Base-by-base conservation (phyloP, 2,888 invertebrate species). In the Enoplolaimus lenunculus region DNA sequence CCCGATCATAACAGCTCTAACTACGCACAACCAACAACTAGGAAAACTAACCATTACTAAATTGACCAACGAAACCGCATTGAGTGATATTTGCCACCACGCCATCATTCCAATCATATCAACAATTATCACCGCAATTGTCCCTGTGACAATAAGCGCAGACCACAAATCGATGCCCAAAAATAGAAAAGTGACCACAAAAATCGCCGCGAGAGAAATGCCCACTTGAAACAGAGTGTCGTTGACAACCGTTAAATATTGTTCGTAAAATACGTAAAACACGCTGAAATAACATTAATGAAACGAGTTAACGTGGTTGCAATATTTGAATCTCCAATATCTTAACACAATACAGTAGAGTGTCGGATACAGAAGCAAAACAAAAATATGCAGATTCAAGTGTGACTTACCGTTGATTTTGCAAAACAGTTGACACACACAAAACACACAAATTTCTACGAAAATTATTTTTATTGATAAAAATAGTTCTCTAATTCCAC, bases 41-140 rank as follows among this genome's bases (percentile, higher is more conserved):
- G n/a, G n/a, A n/a, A n/a, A n/a, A n/a, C 81, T 77, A 74, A 84
- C 95, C 86, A 95, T 91, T 60, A 97, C 91, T 73, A 97, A 85
- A 84, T 97, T 98, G n/a, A 97, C 92, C 2, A 93, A 85, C 0
- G 94, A 92, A 0, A 97, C 87, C 0, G 95, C 93, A 81, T 97
- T 97, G n/a, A 98, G 84, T 1, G 88, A 87, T 72, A 97, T 91
- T 60, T 85, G 83, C 91, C 92, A 93, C 77, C 89, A 85, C 82
- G 88, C 92, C 95, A 98, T 95, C 73, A 93, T 82, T 33, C 91
- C 94, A 80, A 89, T 86, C 84, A 97, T 86, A 79, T 93, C 87
- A 1, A 89, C 79, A 0, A 93, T 80, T 68, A 93, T 90, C 86
- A 91, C 87, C 0, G 86, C 75, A 1, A 91, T 88, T 69, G 88